phyloP scores from a whole-genome alignment of 1,140 invertebrate genomes.

The Asobara japonica region DNA sequence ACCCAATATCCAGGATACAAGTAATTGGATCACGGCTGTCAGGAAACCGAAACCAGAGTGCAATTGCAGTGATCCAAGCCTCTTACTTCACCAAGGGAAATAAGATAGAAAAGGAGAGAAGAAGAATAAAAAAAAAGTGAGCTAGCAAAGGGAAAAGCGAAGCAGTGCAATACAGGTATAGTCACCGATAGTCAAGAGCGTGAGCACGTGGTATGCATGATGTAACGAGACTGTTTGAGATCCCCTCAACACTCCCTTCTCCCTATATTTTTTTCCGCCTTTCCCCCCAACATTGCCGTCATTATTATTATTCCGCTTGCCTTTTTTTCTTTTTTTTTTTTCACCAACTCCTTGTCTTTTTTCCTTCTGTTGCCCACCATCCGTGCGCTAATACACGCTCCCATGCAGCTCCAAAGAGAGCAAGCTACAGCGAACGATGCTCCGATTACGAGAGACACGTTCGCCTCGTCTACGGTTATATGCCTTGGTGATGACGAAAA shows the following conservation, averaged over 20 bases:
- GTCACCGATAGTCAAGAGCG: not conserved
- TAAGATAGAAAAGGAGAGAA: not conserved
- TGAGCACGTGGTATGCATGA: slow-evolving; percentile 17
- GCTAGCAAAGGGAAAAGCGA: not conserved
- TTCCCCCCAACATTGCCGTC: not conserved
- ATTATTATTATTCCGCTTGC: slow-evolving; percentile 11
- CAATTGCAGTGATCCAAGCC: not conserved
- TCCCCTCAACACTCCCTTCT: not conserved
- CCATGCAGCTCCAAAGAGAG: slow-evolving; percentile 26
- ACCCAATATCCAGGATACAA: not conserved
- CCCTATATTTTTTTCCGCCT: not conserved
- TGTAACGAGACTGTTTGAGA: slow-evolving; percentile 18
- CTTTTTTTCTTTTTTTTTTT: too few species aligned
- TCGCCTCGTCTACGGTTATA: slow-evolving; percentile 21
- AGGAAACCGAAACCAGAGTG: not conserved
- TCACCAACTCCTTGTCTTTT: slow-evolving; percentile 1
- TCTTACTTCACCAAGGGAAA: not conserved
- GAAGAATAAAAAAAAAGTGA: not conserved
- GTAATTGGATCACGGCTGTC: not conserved
- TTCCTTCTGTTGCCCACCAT: not conserved
- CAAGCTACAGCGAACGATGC: slow-evolving; percentile 16
- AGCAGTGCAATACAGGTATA: not conserved
- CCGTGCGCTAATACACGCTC: slow-evolving; percentile 28
- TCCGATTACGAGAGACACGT: slow-evolving; percentile 31
- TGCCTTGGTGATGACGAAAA: slow-evolving; percentile 16